Percentiles rank a stretch among this genome's conserved stretches.
phyloP scores from a whole-genome alignment of 2,797 vertebrate species.

The Pangasius larnaudii region DNA sequence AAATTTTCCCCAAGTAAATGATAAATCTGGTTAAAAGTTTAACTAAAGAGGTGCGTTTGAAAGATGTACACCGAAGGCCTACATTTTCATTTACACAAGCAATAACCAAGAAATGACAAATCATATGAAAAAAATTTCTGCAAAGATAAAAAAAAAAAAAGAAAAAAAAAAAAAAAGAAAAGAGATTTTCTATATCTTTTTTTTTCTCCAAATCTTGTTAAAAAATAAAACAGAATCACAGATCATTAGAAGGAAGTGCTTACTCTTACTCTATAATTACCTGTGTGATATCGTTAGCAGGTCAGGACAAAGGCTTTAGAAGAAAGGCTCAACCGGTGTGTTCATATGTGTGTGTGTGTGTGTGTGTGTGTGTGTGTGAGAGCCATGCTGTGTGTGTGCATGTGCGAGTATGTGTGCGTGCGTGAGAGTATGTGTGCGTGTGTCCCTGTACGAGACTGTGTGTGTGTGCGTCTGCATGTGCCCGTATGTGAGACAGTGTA shows the following conservation, averaged over 20 bases:
- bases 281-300: conserved; percentile 27
- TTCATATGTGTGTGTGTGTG: background rate
- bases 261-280: background rate
- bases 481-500: too few species aligned
- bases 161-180: too few species aligned
- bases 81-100: background rate
- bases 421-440: too few species aligned
- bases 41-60: background rate
- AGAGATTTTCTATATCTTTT: background rate
- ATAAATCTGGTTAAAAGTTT: background rate
- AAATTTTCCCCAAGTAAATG: background rate
- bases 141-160: background rate
- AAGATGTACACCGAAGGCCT: background rate
- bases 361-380: too few species aligned
- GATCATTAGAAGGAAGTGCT: background rate
- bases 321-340: conserved; percentile 30
- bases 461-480: too few species aligned
- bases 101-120: background rate
- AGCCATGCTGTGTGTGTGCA: too few species aligned
- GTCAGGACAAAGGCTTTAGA: conserved; percentile 30
- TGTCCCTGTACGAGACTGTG: too few species aligned
- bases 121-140: background rate
- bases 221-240: background rate
- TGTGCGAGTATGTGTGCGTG: too few species aligned
- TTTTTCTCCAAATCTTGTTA: background rate